A percentile compares a stretch with the other conserved stretches of the same genome.
Evolutionary conservation across 2,797 vertebrate genomes (phyloP).

Genomic region (Sebastolobus alascanus): DNA sequence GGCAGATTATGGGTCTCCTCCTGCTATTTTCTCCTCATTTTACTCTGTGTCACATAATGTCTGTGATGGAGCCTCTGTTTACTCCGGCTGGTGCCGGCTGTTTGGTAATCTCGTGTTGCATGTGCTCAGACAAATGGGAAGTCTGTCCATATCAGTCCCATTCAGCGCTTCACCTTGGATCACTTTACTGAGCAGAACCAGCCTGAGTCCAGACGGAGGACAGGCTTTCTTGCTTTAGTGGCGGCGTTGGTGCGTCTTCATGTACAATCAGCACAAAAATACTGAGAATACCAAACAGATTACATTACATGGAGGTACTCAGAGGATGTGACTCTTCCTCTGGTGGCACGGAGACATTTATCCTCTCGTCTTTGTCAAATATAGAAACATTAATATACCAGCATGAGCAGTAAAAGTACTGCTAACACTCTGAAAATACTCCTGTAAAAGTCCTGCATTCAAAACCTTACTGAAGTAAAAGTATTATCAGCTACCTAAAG

Average conservation of each 20-base stretch:
- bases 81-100: background rate
- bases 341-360: no score
- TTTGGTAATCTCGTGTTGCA: conserved; percentile 9
- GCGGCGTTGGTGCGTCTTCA: no score
- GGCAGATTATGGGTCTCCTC: background rate
- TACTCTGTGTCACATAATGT: background rate
- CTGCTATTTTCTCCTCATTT: background rate
- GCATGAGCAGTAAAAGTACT: no score
- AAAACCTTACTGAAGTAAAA: no score
- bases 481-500: no score
- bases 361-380: no score
- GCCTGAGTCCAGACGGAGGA: background rate
- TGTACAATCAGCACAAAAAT: background rate
- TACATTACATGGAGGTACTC: background rate
- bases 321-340: no score
- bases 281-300: background rate
- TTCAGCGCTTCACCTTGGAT: background rate
- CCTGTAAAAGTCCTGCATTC: no score
- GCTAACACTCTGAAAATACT: no score
- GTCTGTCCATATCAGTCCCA: conserved; percentile 9
- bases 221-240: background rate
- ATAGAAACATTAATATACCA: no score
- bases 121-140: conserved; percentile 16
- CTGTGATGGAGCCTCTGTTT: conserved; percentile 15
- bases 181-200: background rate